Base-by-base conservation (phyloP, 1,140 invertebrate genomes). In the Daktulosphaira vitifoliae region DNA sequence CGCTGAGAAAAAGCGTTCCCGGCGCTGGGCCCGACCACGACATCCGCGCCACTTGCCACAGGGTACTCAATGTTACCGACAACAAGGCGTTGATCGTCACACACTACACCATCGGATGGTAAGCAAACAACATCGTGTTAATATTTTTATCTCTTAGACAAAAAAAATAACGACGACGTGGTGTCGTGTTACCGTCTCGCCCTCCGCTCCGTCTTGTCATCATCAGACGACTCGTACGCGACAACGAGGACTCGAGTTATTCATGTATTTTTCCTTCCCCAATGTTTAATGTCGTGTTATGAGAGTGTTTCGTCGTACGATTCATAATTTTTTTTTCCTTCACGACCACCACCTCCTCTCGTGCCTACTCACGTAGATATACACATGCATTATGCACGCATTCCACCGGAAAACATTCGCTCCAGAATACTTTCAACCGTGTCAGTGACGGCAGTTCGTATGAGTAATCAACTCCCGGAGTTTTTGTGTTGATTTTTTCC, bases 51-150 rank as follows among this genome's bases (percentile, higher is more conserved):
- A 62, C 68, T 15, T 71, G 70, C 64, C 67, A 69, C 46, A 51
- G 39, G 16, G 62, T 65, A 49, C 44, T 69, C 22, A 49, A 59
- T 9, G 56, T 56, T n/a, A 67, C 62, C 22, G 68, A 67, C 18
- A 67, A 65, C n/a, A 67, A 80, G 67, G 81, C 81, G 18, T 81
- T 80, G 69, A 76, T 87, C 23, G 81, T 88, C 2, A 84, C 86
- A 0, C 86, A 89, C 72, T 80, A 82, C 69, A 83, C 82, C 15
- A 82, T 78, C 65, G 82, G 82, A 71, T 84, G 82, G 82, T 84
- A 74, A 78, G 72, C 71, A n/a, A 25, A 49, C 51, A 53, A n/a
- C 11, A 38, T 18, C 16, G 3, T 5, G 5, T n/a, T 51, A 51
- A 25, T 26, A 23, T 51, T 25, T 26, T 15, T 15, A 26, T 16